These are phyloP conservation scores for Drosophila saltans DNA, from an alignment of 1,140 invertebrate genomes.

Conservation along the genomic window DNA sequence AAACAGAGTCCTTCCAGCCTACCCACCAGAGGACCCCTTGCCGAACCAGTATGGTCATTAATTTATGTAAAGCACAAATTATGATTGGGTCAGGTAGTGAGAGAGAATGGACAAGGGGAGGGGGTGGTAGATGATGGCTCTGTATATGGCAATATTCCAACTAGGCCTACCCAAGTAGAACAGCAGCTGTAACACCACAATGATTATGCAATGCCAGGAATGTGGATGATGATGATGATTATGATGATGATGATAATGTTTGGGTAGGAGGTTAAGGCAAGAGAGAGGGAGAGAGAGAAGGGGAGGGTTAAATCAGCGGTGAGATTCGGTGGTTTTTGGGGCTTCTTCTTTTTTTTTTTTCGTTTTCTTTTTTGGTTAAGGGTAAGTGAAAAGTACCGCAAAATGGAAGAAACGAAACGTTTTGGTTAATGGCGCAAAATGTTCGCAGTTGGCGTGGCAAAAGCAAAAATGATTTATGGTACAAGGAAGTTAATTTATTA, in stretches of 20 bases:
- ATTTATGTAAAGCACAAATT: conserved; percentile 83
- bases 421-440: conserved; percentile 79
- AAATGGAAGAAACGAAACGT: conserved; percentile 54
- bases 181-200: conserved; percentile 66
- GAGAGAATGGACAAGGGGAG: neutral
- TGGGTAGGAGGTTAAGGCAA: neutral
- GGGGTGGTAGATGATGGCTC: neutral
- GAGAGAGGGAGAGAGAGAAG: neutral
- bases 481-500: conserved; percentile 82
- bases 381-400: conserved; percentile 79
- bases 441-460: conserved; percentile 70
- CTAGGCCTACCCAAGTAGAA: conserved; percentile 68
- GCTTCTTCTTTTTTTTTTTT: conserved; percentile 13
- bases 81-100: conserved; percentile 61
- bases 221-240: conserved; percentile 57
- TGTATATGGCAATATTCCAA: conserved; percentile 52
- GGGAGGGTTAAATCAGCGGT: conserved; percentile 33
- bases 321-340: conserved; percentile 53
- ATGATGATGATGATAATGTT: conserved; percentile 33
- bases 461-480: conserved; percentile 78
- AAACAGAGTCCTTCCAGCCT: conserved; percentile 39
- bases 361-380: conserved; percentile 47
- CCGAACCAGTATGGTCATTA: conserved; percentile 65
- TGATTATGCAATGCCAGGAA: conserved; percentile 72
- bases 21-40: no score